Evolutionary conservation across 2,888 invertebrate genomes (phyloP), one percentile per base, ranked within the genome.

Genomic region (Metalampra italica): DNA sequence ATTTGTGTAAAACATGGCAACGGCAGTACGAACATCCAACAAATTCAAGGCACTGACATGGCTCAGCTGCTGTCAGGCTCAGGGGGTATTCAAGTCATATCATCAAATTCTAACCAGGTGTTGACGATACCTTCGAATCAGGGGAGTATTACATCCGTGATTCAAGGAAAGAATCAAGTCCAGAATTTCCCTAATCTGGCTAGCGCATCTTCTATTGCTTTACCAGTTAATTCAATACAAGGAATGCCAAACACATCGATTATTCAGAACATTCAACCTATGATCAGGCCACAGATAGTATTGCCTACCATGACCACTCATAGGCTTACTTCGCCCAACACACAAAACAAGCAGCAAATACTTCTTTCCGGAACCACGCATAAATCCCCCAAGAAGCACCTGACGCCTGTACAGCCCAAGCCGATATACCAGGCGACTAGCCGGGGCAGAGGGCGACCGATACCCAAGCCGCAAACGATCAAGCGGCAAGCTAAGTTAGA

Each of bases 31-130:
- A 89, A 86, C 55, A 70, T 90, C 50, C 90, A 90, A 57, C 86
- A 87, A 57, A 75, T 90, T 30, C 90, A 89, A 68, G 71, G 85
- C 7, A 70, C 80, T 46, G 89, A 88, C 48, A 86, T 90, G 82
- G 63, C 89, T 7, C 90, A 90, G 40, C 59, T 90, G 30, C 62
- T 90, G 7, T 80, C 90, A 11, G 82, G 86, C 32, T 51, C 82
- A 29, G 90, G 89, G 37, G 88, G 90, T 7, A 88, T 90, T 55
- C 90, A 90, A 78, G 90, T 90, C 3, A 81, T 90, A 54, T 85
- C 90, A n/a, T 90, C 90, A 1, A 90, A 90, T 64, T 86, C 90
- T 0, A 90, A 90, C 59, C 90, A 90, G 69, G 79, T 90, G 22
- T 56, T 90, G 49, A 85, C 90, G 13, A 80, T 90, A 64, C 89